Evolutionary conservation across 2,797 vertebrate genomes (phyloP).

Genomic region (Gadopsis bispinosus): DNA sequence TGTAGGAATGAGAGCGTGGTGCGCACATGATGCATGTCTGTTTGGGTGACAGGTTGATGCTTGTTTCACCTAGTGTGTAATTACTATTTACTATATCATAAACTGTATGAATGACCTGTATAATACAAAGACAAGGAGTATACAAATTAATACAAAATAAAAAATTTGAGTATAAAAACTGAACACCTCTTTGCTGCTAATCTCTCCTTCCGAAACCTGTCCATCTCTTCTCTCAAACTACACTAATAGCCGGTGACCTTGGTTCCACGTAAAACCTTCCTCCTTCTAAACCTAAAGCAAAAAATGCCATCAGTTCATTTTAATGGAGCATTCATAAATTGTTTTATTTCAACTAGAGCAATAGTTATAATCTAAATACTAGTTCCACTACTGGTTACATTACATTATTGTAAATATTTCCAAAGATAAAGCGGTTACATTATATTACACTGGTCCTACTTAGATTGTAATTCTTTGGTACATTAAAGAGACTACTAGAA

Average conservation of each 20-base stretch:
- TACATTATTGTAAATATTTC: neutral
- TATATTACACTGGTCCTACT: neutral
- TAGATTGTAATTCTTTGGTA: neutral
- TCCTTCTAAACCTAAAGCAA: no score
- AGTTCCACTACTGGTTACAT: neutral
- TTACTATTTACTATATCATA: constrained; percentile 84
- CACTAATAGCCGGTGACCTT: no score
- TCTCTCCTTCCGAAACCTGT: no score
- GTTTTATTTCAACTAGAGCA: no score
- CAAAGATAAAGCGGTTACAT: neutral
- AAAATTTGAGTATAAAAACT: constrained; percentile 73
- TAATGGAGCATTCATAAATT: no score
- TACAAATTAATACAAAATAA: constrained; percentile 83
- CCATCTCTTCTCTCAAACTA: no score
- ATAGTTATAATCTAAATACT: neutral
- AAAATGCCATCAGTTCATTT: no score
- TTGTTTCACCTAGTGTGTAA: constrained; percentile 80
- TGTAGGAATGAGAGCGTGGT: constrained; percentile 30
- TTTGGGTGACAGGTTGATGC: constrained; percentile 65
- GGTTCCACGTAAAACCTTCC: no score
- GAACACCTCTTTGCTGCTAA: neutral
- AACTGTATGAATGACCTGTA: constrained; percentile 86
- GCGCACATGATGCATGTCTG: constrained; percentile 76
- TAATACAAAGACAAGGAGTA: constrained; percentile 82
- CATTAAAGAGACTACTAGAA: neutral